A percentile compares a stretch with the other conserved stretches of the same genome.
phyloP scores from a whole-genome alignment of 1,140 invertebrate species.

The Theocolax elegans region DNA sequence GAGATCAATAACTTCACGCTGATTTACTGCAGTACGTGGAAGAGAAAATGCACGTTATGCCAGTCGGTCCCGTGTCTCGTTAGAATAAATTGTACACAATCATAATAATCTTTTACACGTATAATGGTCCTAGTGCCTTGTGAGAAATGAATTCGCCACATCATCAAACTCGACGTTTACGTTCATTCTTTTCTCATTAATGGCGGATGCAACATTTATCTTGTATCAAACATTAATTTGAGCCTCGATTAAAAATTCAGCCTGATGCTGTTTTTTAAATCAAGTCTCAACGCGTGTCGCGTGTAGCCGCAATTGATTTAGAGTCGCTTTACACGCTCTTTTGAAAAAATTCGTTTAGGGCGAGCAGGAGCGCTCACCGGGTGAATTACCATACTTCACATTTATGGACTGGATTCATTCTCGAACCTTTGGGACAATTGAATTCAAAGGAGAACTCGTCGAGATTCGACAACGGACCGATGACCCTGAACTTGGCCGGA shows the following conservation, averaged over 20 bases:
- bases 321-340: constrained; percentile 2
- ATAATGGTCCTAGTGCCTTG: constrained; percentile 39
- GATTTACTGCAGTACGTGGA: neutral
- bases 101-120: constrained; percentile 1
- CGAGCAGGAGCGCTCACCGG: neutral
- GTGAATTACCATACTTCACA: constrained; percentile 89
- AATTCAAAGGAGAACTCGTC: constrained; percentile 89
- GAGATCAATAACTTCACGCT: neutral
- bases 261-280: too few relatives aligned
- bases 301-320: neutral
- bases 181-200: neutral
- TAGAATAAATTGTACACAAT: neutral
- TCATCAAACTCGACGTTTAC: too few relatives aligned
- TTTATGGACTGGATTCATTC: constrained; percentile 91
- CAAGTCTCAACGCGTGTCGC: neutral
- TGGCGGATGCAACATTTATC: neutral
- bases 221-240: neutral
- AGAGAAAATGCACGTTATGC: neutral
- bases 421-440: constrained; percentile 80
- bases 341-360: constrained; percentile 3
- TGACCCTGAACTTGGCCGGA: constrained; percentile 83
- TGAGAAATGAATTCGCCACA: neutral
- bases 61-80: too few relatives aligned
- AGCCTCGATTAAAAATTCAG: neutral
- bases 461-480: constrained; percentile 90